Conservation (phyloP, 2,888 invertebrate species). For the Flexamia atlantica region DNA sequence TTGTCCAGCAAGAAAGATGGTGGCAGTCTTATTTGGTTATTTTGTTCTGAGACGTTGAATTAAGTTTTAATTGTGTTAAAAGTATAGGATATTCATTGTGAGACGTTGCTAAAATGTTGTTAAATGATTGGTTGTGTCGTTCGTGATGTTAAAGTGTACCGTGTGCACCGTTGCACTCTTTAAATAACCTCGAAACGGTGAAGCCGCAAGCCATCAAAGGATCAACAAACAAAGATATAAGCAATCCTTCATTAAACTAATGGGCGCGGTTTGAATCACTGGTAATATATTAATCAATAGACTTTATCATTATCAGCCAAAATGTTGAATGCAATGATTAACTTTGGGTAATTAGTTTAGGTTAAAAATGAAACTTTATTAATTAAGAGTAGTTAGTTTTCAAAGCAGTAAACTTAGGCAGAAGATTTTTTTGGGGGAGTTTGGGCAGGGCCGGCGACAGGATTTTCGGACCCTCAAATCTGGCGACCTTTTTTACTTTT, state of each 20-base stretch:
- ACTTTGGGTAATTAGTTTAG: neutral
- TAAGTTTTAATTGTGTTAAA: slow-evolving; percentile 4
- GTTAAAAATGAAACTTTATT: neutral
- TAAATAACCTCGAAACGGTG: slow-evolving; percentile 63
- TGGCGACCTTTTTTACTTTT: too few species aligned
- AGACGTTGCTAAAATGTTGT: neutral
- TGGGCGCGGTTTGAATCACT: slow-evolving; percentile 52
- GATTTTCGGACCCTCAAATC: too few species aligned
- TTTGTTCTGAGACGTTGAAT: slow-evolving; percentile 8
- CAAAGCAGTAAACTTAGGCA: too few species aligned
- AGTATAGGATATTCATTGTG: neutral
- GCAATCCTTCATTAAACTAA: slow-evolving; percentile 46
- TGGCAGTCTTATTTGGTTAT: slow-evolving; percentile 47
- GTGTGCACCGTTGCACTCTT: slow-evolving; percentile 14
- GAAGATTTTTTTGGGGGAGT: too few species aligned
- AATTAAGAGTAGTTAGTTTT: too few species aligned
- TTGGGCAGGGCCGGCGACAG: too few species aligned
- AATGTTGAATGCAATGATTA: neutral
- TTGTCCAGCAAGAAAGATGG: slow-evolving; percentile 37
- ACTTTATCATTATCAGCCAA: neutral
- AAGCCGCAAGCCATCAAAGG: slow-evolving; percentile 64
- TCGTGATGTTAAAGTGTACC: neutral
- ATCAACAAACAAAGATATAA: slow-evolving; percentile 65
- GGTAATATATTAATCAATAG: slow-evolving; percentile 27
- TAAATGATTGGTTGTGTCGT: neutral